Percentiles rank a stretch among this genome's conserved stretches.
Conservation (phyloP, 2,113 vertebrate species). For the Rhineura floridana region DNA sequence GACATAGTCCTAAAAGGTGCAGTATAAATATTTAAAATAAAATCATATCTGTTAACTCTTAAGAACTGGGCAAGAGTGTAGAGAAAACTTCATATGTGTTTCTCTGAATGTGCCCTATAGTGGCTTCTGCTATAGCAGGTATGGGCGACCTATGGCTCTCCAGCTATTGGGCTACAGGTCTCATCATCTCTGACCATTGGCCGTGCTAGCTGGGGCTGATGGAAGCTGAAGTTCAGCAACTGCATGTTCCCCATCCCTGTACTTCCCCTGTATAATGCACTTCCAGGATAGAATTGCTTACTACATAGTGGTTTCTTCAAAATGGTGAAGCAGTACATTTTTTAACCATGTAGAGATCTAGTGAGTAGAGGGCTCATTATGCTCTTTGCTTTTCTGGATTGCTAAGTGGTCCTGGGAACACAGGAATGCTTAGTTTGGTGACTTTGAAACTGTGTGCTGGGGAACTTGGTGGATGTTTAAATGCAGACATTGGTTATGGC, state of each 20-base stretch:
- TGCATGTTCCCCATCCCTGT: background rate
- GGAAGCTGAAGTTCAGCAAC: background rate
- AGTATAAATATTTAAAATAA: background rate
- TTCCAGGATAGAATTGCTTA: background rate
- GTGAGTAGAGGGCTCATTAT: background rate
- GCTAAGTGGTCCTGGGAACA: background rate
- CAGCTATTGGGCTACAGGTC: background rate
- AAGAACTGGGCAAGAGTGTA: background rate
- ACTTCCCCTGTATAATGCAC: background rate
- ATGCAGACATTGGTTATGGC: too few relatives aligned
- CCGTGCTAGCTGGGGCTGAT: background rate
- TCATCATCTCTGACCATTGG: background rate
- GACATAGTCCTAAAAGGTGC: background rate
- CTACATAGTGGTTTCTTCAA: background rate
- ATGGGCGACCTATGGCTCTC: background rate
- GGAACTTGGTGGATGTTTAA: background rate
- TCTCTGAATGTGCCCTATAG: background rate
- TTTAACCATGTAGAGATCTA: background rate
- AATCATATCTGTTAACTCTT: background rate
- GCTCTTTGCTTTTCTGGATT: background rate
- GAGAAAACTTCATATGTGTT: background rate
- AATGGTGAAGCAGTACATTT: background rate
- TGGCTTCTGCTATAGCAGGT: background rate
- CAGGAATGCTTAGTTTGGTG: background rate
- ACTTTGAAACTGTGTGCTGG: background rate